These are phyloP conservation scores for Phyllotreta striolata DNA, from an alignment of 2,888 invertebrate genomes.

Conservation along the genomic window DNA sequence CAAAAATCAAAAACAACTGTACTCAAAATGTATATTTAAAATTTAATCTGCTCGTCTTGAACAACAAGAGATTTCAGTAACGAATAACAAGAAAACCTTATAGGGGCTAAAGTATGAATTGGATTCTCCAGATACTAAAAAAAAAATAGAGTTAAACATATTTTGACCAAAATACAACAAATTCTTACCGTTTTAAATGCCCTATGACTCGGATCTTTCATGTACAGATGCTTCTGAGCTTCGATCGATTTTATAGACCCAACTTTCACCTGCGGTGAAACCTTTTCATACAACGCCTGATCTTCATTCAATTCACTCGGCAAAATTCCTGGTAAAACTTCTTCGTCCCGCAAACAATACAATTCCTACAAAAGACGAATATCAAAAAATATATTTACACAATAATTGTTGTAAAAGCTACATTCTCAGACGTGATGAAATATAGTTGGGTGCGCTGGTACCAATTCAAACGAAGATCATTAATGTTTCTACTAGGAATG, in stretches of 20 bases:
- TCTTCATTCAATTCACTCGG: conserved; percentile 33
- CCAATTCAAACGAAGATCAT: conserved; percentile 64
- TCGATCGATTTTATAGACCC: conserved; percentile 28
- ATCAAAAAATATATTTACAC: conserved; percentile 3
- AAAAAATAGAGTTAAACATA: conserved; percentile 37
- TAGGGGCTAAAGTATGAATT: conserved; percentile 56
- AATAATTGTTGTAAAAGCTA: conserved; percentile 49
- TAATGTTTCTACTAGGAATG: conserved; percentile 65
- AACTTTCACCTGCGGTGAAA: conserved; percentile 46
- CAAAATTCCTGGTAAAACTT: conserved; percentile 41
- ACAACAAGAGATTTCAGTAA: conserved; percentile 53
- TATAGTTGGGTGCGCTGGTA: conserved; percentile 69
- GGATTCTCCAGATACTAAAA: conserved; percentile 57
- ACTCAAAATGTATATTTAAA: too few species aligned
- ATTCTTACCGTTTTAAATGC: conserved; percentile 50
- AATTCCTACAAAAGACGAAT: conserved; percentile 51
- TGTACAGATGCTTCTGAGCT: conserved; percentile 47
- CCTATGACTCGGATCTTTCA: conserved; percentile 47
- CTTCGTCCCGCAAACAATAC: conserved; percentile 51
- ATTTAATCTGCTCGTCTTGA: conserved; percentile 43
- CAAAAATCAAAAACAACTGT: too few species aligned
- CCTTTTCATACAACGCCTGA: conserved; percentile 49
- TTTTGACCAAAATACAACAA: conserved; percentile 20
- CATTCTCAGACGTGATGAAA: conserved; percentile 69
- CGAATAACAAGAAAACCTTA: conserved; percentile 52